These are phyloP conservation scores for Felis chaus DNA, from an alignment of 2,113 vertebrate genomes.

Conservation along the genomic window DNA sequence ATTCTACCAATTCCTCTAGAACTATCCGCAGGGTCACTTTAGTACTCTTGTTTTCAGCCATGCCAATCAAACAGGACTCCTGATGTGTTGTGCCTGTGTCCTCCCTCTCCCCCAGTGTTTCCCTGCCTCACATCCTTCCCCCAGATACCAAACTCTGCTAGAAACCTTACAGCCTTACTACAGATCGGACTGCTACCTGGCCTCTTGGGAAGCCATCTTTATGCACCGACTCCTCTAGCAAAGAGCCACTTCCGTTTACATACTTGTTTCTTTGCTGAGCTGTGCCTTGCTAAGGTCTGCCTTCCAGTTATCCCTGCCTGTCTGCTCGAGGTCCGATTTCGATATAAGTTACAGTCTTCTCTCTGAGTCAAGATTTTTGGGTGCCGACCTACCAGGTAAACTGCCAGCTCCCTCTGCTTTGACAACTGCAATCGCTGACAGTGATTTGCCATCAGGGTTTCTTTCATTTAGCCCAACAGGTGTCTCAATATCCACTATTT, in stretches of 20 bases:
- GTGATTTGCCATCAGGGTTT: background rate
- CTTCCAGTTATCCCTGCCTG: background rate
- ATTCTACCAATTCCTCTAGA: background rate
- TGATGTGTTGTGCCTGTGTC: background rate
- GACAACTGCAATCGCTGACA: background rate
- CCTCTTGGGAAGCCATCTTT: background rate
- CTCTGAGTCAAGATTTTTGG: constrained; percentile 10
- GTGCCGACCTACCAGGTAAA: background rate
- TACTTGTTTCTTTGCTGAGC: background rate
- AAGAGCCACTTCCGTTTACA: background rate
- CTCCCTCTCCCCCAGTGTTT: background rate
- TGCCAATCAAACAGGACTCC: background rate
- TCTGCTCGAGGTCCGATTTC: background rate
- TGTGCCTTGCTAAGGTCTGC: background rate
- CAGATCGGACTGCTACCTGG: background rate
- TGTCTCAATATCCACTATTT: background rate
- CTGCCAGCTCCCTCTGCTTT: background rate
- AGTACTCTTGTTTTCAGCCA: background rate
- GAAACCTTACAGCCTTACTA: background rate
- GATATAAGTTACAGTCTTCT: background rate
- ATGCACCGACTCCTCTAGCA: background rate
- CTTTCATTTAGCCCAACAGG: background rate
- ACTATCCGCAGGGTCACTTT: background rate
- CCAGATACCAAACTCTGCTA: background rate
- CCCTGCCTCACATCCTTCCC: background rate